Evolutionary conservation across 1,140 invertebrate species (phyloP).

Genomic region (Bombus waltoni): DNA sequence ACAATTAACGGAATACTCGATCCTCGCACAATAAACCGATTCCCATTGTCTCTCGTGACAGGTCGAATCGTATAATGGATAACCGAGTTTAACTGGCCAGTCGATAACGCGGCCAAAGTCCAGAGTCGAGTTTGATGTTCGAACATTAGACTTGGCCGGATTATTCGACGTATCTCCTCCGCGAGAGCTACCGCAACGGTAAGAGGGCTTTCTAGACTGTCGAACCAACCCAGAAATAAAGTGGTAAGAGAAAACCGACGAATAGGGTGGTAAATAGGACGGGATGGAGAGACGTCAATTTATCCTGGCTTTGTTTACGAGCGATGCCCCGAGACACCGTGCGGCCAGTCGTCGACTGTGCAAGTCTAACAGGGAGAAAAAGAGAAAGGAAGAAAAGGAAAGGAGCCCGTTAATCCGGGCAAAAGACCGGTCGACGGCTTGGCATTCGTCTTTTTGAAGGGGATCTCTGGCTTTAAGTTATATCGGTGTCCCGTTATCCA

Average conservation of each 20-base stretch:
- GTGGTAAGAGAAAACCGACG: constrained; percentile 4
- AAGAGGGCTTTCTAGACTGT: constrained; percentile 22
- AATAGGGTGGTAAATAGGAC: constrained; percentile 46
- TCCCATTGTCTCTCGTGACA: neutral
- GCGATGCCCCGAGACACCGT: constrained; percentile 51
- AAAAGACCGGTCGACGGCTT: constrained; percentile 64
- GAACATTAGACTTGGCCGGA: constrained; percentile 43
- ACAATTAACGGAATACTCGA: neutral
- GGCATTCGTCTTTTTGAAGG: constrained; percentile 61
- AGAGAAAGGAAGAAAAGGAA: constrained; percentile 32
- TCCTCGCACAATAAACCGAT: neutral
- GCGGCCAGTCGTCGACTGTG: constrained; percentile 28
- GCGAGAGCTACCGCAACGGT: neutral
- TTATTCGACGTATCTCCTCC: constrained; percentile 23
- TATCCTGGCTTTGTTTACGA: constrained; percentile 76
- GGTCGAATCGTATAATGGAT: neutral
- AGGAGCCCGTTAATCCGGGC: constrained; percentile 66
- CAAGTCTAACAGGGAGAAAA: constrained; percentile 12
- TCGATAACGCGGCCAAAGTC: constrained; percentile 19
- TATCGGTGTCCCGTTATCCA: constrained; percentile 49
- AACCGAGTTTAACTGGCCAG: neutral
- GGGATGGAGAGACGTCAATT: constrained; percentile 67
- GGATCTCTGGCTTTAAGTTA: constrained; percentile 53
- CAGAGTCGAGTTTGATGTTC: constrained; percentile 33
- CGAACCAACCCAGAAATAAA: neutral